Evolutionary conservation across 2,797 vertebrate species (phyloP), one percentile per base, ranked within the genome.

Genomic region (Thripadectes ignobilis): DNA sequence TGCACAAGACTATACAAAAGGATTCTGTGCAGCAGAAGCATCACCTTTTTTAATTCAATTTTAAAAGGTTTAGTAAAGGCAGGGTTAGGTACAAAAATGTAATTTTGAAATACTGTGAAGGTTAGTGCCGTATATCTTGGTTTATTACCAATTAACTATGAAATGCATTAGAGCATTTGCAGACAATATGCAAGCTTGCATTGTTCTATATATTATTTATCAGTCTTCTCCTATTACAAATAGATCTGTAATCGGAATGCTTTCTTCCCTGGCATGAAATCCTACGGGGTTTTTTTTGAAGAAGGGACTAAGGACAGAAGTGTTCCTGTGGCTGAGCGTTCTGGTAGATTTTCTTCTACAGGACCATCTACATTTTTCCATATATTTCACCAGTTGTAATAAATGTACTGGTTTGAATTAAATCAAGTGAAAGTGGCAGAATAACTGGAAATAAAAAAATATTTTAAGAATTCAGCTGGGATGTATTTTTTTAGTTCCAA

Each of bases 181-280:
- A 94, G 90, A 51, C 59, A 84, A 43, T 89, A 91, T 91, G 69
- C 82, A 92, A 78, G 79, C 89, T 92, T 18, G 12, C 78, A 91
- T 86, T 94, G 80, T 78, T 93, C 77, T 83, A 82, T 94, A 48
- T 93, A 96, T 95, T 95, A 93, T 96, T 97, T 96, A 95, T 93
- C 81, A 95, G 36, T 59, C 91, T 92, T 87, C 90, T 95, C 85
- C 73, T 93, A 20, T 95, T 97, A 89, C 89, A 95, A 43, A 81
- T 86, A 90, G 89, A 62, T 85, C 78, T 79, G 84, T 91, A 94
- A 92, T 92, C 4, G 1, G 45, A 93, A 94, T 85, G 72, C 86
- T 94, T 84, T 91, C 85, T 86, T 85, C 84, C 1, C 0, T 63
- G 51, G 57, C 14, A 1, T 88, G 48, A 91, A 94, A 95, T 89